Evolutionary conservation across 2,113 vertebrate genomes (phyloP).

Genomic region (Xenopus tropicalis): DNA sequence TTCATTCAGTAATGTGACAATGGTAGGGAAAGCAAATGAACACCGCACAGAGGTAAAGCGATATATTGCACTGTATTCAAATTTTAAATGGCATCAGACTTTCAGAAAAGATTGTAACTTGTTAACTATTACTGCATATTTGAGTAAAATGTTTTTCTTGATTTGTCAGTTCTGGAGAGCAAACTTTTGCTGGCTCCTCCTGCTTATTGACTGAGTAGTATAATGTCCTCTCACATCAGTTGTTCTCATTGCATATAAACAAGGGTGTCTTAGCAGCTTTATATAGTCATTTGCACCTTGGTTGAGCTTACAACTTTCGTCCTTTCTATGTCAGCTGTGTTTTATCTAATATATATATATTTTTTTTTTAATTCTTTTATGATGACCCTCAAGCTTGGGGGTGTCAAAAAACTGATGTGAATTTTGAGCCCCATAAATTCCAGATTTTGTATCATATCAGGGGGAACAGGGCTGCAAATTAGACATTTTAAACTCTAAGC

Average conservation of each 20-base stretch:
- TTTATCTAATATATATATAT: not conserved
- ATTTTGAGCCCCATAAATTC: too few relatives aligned
- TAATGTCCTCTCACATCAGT: not conserved
- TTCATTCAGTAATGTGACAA: conserved; percentile 9
- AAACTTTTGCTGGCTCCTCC: not conserved
- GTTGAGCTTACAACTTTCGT: conserved; percentile 14
- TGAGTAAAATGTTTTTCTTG: conserved; percentile 10
- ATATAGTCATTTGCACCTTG: conserved; percentile 35
- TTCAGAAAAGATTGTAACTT: conserved; percentile 37
- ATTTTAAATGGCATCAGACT: conserved; percentile 31
- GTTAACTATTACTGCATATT: not conserved
- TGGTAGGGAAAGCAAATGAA: conserved; percentile 24
- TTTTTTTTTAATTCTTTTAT: too few relatives aligned
- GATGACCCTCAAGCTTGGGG: too few relatives aligned
- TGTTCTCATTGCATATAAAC: conserved; percentile 19
- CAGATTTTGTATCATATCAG: too few relatives aligned
- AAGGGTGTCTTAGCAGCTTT: conserved; percentile 34
- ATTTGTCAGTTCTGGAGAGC: conserved; percentile 1
- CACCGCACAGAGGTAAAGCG: conserved; percentile 16
- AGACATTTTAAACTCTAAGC: not conserved
- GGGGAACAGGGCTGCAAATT: too few relatives aligned
- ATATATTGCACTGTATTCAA: conserved; percentile 1
- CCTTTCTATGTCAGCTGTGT: conserved; percentile 27
- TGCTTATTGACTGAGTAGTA: conserved; percentile 5
- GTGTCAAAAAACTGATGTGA: too few relatives aligned